Conservation (phyloP, 2,113 vertebrate species). For the Melanotaenia duboulayi region DNA sequence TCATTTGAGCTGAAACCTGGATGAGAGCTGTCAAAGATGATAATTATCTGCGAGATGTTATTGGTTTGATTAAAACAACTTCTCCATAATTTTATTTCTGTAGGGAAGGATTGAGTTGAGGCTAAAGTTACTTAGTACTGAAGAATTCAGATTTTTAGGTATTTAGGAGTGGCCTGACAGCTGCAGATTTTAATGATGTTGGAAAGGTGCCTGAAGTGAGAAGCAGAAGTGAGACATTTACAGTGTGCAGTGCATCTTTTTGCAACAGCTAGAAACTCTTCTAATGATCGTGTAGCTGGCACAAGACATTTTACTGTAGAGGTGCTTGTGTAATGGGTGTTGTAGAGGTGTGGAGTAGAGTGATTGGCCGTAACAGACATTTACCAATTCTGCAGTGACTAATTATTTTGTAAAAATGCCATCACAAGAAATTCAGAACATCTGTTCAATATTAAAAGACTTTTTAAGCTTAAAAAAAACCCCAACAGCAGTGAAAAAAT, state of each 20-base stretch:
- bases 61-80: neutral
- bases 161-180: neutral
- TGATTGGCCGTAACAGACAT: too few species aligned
- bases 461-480: neutral
- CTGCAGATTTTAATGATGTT: conserved; percentile 3
- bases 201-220: conserved; percentile 1
- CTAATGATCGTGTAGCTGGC: neutral
- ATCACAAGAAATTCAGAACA: neutral
- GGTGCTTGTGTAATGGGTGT: neutral
- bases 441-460: neutral
- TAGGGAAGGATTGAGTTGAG: neutral
- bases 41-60: neutral
- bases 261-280: neutral
- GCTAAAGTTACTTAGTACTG: neutral
- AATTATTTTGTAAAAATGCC: neutral
- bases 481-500: neutral
- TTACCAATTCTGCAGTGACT: neutral
- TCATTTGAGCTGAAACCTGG: neutral
- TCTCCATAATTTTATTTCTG: too few species aligned
- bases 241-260: neutral
- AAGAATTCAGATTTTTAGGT: neutral
- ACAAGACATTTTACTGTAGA: neutral
- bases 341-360: too few species aligned
- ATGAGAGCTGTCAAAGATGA: neutral
- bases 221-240: neutral